Base-by-base conservation (phyloP, 2,888 invertebrate genomes). In the Parapristionchus giblindavisi region DNA sequence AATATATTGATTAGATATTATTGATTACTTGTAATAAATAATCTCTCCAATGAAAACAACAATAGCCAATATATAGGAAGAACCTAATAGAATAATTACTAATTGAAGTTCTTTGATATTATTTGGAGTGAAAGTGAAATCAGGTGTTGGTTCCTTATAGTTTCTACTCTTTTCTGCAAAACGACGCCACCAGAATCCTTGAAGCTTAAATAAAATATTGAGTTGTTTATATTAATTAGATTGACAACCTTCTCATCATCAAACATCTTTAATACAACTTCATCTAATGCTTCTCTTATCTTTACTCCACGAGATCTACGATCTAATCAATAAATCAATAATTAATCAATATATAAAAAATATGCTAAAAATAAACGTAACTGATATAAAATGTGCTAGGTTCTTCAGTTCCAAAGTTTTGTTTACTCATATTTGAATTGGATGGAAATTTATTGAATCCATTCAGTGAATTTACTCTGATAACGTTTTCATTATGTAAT, bases 301-400 rank as follows among this genome's bases (percentile, higher is more conserved):
- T 70, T 70, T 21, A 38, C 32, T 8, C 70, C 70, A 5, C 27
- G 34, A 21, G n/a, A 29, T 21, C 54, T 36, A 21, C 70, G 52
- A 17, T 54, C 70, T 54, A 34, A 43, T 27, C 4, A 27, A 3
- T 56, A n/a, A 56, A 56, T 56, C 29, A 5, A 56, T 4, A 29
- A 11, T 56, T 27, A n/a, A n/a, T n/a, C n/a, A n/a, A n/a, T n/a
- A n/a, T n/a, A n/a, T n/a, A n/a, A 56, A 11, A 52, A 52, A 24
- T 21, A 52, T 4, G 52, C n/a, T 52, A 56, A n/a, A 14, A 8
- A 60, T 21, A 17, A 36, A 0, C 3, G 27, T 27, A 21, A 70
- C 70, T 54, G 27, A 70, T 70, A 38, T 70, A 70, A 27, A 70
- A 70, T 5, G 70, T 54, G 54, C 52, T 70, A 1, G 70, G 54